Percentiles rank a stretch among this genome's conserved stretches.
Conservation (phyloP, 2,888 invertebrate genomes). For the Muscina levida region DNA sequence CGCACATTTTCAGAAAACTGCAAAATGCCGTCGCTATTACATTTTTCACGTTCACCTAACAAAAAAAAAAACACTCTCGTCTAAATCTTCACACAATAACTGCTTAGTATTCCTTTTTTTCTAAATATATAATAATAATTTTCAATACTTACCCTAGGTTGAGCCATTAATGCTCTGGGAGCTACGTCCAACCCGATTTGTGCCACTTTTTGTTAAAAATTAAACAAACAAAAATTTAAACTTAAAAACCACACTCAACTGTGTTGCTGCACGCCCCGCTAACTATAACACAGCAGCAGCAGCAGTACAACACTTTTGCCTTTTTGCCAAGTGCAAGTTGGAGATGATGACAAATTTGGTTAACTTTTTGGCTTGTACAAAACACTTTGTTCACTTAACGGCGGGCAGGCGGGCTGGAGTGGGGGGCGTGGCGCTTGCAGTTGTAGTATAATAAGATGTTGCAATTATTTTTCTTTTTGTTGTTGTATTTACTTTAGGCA, state of each 20-base stretch:
- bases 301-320: too few relatives aligned
- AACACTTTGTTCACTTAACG: too few relatives aligned
- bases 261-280: too few relatives aligned
- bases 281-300: too few relatives aligned
- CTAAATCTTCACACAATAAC: slow-evolving; percentile 27
- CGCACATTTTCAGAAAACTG: neutral
- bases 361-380: too few relatives aligned
- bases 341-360: too few relatives aligned
- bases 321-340: too few relatives aligned
- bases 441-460: slow-evolving; percentile 34
- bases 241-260: slow-evolving; percentile 61
- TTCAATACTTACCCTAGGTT: slow-evolving; percentile 80
- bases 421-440: neutral
- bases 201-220: slow-evolving; percentile 78
- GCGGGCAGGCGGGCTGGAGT: too few relatives aligned
- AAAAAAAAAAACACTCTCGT: neutral
- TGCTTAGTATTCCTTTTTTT: slow-evolving; percentile 1
- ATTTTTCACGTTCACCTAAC: neutral
- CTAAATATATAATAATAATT: too few relatives aligned
- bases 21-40: slow-evolving; percentile 58
- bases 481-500: slow-evolving; percentile 63
- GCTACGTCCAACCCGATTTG: slow-evolving; percentile 80
- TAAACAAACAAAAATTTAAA: slow-evolving; percentile 39
- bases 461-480: slow-evolving; percentile 34
- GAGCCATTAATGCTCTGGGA: slow-evolving; percentile 81